These are phyloP conservation scores for Entomyzon cyanotis DNA, from an alignment of 2,113 vertebrate species.

Conservation along the genomic window DNA sequence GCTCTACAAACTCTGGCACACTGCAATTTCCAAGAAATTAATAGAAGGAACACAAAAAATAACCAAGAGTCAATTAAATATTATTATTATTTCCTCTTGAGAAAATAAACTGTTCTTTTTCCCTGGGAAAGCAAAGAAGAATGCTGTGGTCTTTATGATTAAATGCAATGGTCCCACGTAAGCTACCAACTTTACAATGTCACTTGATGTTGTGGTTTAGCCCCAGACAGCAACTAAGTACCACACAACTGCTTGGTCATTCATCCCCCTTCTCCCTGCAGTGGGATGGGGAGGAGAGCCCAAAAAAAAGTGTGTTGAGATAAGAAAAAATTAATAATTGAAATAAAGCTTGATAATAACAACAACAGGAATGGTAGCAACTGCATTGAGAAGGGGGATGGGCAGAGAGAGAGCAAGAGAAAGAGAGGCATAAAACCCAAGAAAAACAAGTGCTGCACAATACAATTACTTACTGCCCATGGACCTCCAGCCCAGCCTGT, in stretches of 20 bases:
- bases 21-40: not conserved
- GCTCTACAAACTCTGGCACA: not conserved
- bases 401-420: not conserved
- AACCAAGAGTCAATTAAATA: not conserved
- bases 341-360: not conserved
- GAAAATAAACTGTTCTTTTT: not conserved
- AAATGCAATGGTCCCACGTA: not conserved
- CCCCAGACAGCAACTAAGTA: not conserved
- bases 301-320: not conserved
- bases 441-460: not conserved
- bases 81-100: not conserved
- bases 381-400: fast-evolving
- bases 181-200: not conserved
- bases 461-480: not conserved
- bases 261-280: not conserved
- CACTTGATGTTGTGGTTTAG: not conserved
- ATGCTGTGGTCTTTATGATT: not conserved
- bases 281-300: not conserved
- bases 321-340: not conserved
- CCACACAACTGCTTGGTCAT: not conserved
- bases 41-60: not conserved
- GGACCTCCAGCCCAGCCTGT: not conserved
- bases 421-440: not conserved
- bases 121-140: not conserved
- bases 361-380: not conserved